Percentiles rank a stretch among this genome's conserved stretches.
Conservation (phyloP, 2,113 vertebrate species). For the Ammodytes dubius region DNA sequence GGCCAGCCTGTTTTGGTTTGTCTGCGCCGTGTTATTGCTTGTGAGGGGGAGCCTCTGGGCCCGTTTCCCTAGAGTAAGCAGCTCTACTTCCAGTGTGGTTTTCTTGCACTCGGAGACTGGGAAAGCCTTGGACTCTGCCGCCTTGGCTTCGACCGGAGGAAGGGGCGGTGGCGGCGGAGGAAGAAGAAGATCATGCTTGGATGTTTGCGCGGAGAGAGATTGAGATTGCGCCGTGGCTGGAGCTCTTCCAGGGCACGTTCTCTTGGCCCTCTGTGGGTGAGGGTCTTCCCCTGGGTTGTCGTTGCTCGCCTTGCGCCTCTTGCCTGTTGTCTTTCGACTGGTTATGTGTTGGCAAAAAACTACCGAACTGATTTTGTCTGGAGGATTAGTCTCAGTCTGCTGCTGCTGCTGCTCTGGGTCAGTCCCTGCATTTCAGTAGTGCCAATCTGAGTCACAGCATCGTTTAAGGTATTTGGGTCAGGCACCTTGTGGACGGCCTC, state of each 20-base stretch:
- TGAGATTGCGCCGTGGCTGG: slow-evolving; percentile 62
- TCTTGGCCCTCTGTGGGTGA: slow-evolving; percentile 73
- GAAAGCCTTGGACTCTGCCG: slow-evolving; percentile 80
- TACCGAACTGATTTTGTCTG: slow-evolving; percentile 78
- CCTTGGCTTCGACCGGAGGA: slow-evolving; percentile 61
- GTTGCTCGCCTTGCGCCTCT: slow-evolving; percentile 64
- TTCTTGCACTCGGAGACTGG: slow-evolving; percentile 78
- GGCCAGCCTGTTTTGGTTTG: slow-evolving; percentile 81
- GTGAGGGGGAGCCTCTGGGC: slow-evolving; percentile 78
- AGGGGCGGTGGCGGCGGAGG: slow-evolving; percentile 66
- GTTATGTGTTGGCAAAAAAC: slow-evolving; percentile 74
- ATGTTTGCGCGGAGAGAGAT: slow-evolving; percentile 59
- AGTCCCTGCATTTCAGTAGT: slow-evolving; percentile 21
- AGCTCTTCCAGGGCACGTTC: slow-evolving; percentile 77
- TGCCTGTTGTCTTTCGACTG: slow-evolving; percentile 72
- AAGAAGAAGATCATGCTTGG: slow-evolving; percentile 70
- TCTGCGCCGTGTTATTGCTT: slow-evolving; percentile 82
- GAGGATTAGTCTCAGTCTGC: slow-evolving; percentile 29
- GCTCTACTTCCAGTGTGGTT: slow-evolving; percentile 82
- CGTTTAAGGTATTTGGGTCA: slow-evolving; percentile 8
- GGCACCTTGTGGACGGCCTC: slow-evolving; percentile 30
- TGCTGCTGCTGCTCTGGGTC: slow-evolving; percentile 5
- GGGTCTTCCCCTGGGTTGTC: slow-evolving; percentile 71
- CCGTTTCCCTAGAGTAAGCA: slow-evolving; percentile 84
- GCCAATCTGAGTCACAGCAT: slow-evolving; percentile 26